Base-by-base conservation (phyloP, 2,888 invertebrate species). In the Pyrocoelia pectoralis region DNA sequence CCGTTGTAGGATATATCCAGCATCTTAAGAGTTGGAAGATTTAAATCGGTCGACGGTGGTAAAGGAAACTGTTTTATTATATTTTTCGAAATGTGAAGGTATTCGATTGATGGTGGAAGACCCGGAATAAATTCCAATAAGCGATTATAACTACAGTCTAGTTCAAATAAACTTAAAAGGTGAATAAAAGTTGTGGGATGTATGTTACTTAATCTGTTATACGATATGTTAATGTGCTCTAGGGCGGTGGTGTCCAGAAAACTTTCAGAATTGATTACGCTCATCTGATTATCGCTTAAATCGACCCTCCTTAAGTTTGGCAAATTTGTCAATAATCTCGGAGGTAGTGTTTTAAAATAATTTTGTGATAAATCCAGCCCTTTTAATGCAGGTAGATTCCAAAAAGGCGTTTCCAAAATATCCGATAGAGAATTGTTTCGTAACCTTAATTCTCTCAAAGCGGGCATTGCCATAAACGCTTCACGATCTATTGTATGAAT, bases 341-440 rank as follows among this genome's bases (percentile, higher is more conserved):
- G 87, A 73, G 92, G 91, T 13, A 95, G 78, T 14, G 87, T 85
- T 64, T 88, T 85, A 70, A 93, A 89, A 66, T 87, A 88, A 76
- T 95, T 95, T 61, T 85, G 84, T 0, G 93, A 90, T 33, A 95
- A 81, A 81, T 95, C 94, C 59, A 95, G 80, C 0, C 94, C 94
- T 83, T 94, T 94, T 2, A 94, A 81, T 5, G 90, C 89, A 0
- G 94, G 94, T 46, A 94, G 82, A 82, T 94, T 91, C 93, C 94
- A 94, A 74, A 91, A 89, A 0, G 94, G 93, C 51, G 88, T 86
- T 66, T 90, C 89, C 48, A 89, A 82, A 53, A 88, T 83, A 76
- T 92, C 90, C 0, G 88, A 86, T 19, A 96, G 80, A 1, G 93
- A 93, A 77, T 96, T 96, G 74, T 95, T 94, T 69, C 88, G 87